phyloP scores from a whole-genome alignment of 2,113 vertebrate species.

The Mesoclemmys tuberculata region DNA sequence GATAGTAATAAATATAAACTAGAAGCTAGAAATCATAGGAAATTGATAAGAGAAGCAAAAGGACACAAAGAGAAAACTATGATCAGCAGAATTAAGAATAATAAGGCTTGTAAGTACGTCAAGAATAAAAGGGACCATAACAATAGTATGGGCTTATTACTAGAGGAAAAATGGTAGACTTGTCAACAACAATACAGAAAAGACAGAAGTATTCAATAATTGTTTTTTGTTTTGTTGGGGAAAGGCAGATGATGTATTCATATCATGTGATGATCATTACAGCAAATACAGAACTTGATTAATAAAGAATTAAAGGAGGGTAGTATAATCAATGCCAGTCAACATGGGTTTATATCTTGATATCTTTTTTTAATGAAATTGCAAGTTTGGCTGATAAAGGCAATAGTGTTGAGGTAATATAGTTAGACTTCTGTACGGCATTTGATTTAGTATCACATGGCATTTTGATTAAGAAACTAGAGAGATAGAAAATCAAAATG shows the following conservation, averaged over 20 bases:
- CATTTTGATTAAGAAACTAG: background rate
- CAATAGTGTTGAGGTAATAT: background rate
- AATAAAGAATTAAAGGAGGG: constrained; percentile 2
- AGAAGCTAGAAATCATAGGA: background rate
- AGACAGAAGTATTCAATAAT: background rate
- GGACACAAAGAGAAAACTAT: background rate
- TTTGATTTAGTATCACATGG: constrained; percentile 1
- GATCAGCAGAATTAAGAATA: background rate
- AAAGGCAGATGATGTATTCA: background rate
- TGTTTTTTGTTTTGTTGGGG: background rate
- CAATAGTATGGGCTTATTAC: background rate
- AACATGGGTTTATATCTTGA: background rate
- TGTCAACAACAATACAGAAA: background rate
- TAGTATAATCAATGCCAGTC: constrained; percentile 28
- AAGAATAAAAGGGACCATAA: background rate
- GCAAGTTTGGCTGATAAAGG: background rate
- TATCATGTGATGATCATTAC: background rate
- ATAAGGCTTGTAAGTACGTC: background rate
- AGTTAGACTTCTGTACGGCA: background rate
- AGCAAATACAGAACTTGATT: background rate
- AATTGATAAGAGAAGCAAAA: background rate
- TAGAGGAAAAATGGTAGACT: background rate
- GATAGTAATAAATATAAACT: background rate
- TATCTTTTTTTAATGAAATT: background rate
- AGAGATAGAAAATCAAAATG: constrained; percentile 7